phyloP scores from a whole-genome alignment of 1,140 invertebrate genomes.

The Mactra quadrangularis region DNA sequence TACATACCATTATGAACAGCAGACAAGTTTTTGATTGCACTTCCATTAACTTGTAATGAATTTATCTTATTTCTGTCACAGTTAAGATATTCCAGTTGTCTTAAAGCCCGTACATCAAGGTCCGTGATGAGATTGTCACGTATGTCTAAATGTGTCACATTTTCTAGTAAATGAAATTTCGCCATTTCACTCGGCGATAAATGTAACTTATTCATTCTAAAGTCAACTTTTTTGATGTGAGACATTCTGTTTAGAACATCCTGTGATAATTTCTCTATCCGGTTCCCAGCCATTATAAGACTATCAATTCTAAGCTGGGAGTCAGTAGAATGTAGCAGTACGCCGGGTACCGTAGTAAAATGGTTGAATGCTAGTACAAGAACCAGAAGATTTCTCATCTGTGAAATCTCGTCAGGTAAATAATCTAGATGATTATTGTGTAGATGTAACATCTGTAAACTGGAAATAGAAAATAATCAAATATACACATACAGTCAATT shows the following conservation, averaged over 20 bases:
- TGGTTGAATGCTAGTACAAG: slow-evolving; percentile 83
- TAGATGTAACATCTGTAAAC: slow-evolving; percentile 80
- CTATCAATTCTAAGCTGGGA: slow-evolving; percentile 77
- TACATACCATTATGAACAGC: slow-evolving; percentile 81
- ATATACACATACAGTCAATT: no score
- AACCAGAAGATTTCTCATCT: slow-evolving; percentile 78
- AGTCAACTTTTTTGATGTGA: slow-evolving; percentile 82
- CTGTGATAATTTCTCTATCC: slow-evolving; percentile 76
- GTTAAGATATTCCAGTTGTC: slow-evolving; percentile 81
- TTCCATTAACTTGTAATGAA: slow-evolving; percentile 79
- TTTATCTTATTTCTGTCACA: slow-evolving; percentile 81
- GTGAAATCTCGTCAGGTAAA: slow-evolving; percentile 78
- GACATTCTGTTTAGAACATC: slow-evolving; percentile 78
- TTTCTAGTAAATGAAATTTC: slow-evolving; percentile 80
- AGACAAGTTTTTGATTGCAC: slow-evolving; percentile 77
- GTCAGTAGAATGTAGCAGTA: slow-evolving; percentile 73
- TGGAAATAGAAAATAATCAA: slow-evolving; percentile 63
- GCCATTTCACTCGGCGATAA: slow-evolving; percentile 80
- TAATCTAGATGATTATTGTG: slow-evolving; percentile 82
- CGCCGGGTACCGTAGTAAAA: slow-evolving; percentile 78
- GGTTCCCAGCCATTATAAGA: slow-evolving; percentile 83
- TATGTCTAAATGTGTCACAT: slow-evolving; percentile 82
- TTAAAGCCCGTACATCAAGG: slow-evolving; percentile 80
- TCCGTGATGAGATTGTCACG: slow-evolving; percentile 81
- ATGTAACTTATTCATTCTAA: slow-evolving; percentile 82